Percentiles rank a stretch among this genome's conserved stretches.
These are phyloP conservation scores for Colaptes auratus DNA, from an alignment of 2,113 vertebrate genomes.

Conservation along the genomic window DNA sequence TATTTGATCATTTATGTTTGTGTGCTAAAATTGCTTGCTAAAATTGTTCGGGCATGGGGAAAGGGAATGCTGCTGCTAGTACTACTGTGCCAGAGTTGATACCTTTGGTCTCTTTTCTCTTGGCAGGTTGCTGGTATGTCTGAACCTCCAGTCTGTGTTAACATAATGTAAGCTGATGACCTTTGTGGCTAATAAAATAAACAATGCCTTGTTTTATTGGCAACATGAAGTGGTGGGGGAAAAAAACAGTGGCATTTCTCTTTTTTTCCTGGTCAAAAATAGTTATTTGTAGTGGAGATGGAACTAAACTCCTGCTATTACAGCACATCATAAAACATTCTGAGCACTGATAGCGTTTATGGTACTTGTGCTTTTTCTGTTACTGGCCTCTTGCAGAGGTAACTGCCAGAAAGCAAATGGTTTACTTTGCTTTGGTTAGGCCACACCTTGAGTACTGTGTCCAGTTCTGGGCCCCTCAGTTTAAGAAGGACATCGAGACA, in stretches of 20 bases:
- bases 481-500: no score
- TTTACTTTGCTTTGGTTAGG: background rate
- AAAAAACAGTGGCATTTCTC: background rate
- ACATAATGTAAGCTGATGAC: background rate
- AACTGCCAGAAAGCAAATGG: background rate
- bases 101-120: constrained; percentile 36
- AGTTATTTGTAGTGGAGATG: background rate
- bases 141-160: background rate
- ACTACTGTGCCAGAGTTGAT: background rate
- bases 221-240: background rate
- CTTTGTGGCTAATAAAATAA: constrained; percentile 55
- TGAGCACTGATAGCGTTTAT: background rate
- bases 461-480: no score
- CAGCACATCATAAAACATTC: background rate
- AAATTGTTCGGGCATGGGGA: background rate
- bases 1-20: background rate
- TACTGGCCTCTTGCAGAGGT: background rate
- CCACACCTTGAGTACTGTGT: no score
- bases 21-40: background rate
- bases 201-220: background rate
- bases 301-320: background rate
- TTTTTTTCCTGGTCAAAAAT: background rate
- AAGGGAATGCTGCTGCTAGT: background rate
- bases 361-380: background rate
- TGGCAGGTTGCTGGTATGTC: constrained; percentile 36